Evolutionary conservation across 2,888 invertebrate species (phyloP).

Genomic region (Epicampocera succincta): DNA sequence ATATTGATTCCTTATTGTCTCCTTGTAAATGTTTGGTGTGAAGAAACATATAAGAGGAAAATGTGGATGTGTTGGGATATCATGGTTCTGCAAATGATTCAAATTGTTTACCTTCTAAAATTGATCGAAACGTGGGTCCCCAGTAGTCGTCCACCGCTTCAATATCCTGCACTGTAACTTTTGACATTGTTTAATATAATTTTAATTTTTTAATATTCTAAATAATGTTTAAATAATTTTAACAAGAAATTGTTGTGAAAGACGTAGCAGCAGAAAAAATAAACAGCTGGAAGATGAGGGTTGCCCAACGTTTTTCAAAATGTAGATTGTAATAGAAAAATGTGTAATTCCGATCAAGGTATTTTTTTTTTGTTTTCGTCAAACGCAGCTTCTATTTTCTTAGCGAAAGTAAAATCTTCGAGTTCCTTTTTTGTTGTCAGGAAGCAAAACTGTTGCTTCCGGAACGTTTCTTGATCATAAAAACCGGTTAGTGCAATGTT

Average conservation of each 20-base stretch:
- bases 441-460: too few species aligned
- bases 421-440: too few species aligned
- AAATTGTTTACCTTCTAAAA: conserved; percentile 85
- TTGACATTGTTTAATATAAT: conserved; percentile 73
- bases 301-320: conserved; percentile 1
- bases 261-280: not conserved
- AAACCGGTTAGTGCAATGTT: not conserved
- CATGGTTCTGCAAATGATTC: not conserved
- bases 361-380: too few species aligned
- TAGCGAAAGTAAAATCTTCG: too few species aligned
- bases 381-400: too few species aligned
- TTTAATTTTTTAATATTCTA: not conserved
- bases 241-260: not conserved
- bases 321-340: too few species aligned
- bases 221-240: not conserved
- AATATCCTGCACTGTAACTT: conserved; percentile 84
- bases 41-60: conserved; percentile 1
- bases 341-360: too few species aligned
- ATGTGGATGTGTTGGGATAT: conserved; percentile 56
- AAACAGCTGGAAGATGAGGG: conserved; percentile 6
- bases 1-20: conserved; percentile 78
- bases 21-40: conserved; percentile 71
- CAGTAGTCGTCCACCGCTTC: conserved; percentile 96
- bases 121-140: conserved; percentile 95
- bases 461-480: too few species aligned